Conservation (phyloP, 2,113 vertebrate genomes). For the Budorcas taxicolor region DNA sequence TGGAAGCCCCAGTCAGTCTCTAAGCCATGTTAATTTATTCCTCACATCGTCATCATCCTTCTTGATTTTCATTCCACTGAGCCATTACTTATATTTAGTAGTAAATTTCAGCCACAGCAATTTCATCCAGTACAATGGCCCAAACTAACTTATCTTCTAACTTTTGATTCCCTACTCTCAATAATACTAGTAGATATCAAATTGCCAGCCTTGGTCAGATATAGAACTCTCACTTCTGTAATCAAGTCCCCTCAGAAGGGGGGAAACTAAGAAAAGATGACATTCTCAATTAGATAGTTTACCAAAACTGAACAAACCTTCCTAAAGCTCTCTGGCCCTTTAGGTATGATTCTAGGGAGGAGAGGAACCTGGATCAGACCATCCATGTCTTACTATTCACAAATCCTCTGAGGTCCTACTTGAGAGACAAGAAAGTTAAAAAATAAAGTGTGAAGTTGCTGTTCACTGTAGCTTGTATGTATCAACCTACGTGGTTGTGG, state of each 20-base stretch:
- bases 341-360: neutral
- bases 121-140: neutral
- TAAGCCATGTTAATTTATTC: neutral
- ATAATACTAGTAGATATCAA: neutral
- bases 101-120: neutral
- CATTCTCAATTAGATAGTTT: neutral
- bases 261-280: neutral
- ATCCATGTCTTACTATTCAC: fast-evolving
- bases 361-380: neutral
- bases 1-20: neutral
- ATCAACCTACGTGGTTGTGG: neutral
- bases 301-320: neutral
- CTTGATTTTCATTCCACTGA: neutral
- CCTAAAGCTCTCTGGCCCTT: neutral
- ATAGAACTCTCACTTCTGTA: neutral
- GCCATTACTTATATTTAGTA: neutral
- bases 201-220: neutral
- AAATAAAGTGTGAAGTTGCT: neutral
- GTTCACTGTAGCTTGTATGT: neutral
- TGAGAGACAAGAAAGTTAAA: neutral
- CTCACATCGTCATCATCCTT: neutral
- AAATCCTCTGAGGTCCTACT: neutral
- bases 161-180: neutral
- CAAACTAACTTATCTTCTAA: neutral
- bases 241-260: neutral